phyloP scores from a whole-genome alignment of 2,888 invertebrate species.

The Chironomus riparius region DNA sequence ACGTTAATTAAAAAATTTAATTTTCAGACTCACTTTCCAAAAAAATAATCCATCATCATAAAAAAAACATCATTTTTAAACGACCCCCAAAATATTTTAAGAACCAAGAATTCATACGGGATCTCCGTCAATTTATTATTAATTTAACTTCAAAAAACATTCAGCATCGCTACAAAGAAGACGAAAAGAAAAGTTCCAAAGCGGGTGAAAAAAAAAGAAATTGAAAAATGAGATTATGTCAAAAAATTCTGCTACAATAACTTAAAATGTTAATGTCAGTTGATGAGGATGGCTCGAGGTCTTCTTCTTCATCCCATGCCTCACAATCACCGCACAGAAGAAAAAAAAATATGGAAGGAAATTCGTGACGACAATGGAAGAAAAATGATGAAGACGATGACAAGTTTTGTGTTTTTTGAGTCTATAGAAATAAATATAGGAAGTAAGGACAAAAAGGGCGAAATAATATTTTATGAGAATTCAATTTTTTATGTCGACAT shows the following conservation, averaged over 20 bases:
- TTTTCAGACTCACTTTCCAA: too few relatives aligned
- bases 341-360: too few relatives aligned
- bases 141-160: too few relatives aligned
- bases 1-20: too few relatives aligned
- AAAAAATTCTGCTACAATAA: not conserved
- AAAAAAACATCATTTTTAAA: too few relatives aligned
- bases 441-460: not conserved
- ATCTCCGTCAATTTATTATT: not conserved
- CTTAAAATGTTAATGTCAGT: not conserved
- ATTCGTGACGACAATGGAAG: not conserved
- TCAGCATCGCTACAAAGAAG: not conserved
- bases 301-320: not conserved
- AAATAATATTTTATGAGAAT: not conserved
- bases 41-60: too few relatives aligned
- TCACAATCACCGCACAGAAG: too few relatives aligned
- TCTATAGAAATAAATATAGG: too few relatives aligned
- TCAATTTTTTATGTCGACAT: not conserved
- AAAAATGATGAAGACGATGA: not conserved
- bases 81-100: too few relatives aligned
- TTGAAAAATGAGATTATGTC: conserved; percentile 10
- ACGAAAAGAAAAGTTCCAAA: not conserved
- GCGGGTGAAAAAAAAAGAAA: not conserved
- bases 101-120: not conserved
- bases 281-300: not conserved
- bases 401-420: not conserved